phyloP scores from a whole-genome alignment of 2,113 vertebrate genomes.

The Triplophysa rosa region DNA sequence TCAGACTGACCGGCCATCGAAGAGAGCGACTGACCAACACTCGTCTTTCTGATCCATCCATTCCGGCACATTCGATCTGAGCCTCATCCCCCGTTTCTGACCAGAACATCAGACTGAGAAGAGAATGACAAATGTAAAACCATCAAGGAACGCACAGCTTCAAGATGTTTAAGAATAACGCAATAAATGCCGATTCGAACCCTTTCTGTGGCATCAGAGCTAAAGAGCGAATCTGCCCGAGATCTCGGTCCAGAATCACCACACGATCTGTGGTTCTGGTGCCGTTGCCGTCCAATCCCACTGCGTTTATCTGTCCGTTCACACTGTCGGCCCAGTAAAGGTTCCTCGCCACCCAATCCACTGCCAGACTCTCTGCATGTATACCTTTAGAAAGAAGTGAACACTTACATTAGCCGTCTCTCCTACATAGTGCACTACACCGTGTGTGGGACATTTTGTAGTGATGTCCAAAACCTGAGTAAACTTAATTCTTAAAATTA shows the following conservation, averaged over 20 bases:
- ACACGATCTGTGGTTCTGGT: conserved; percentile 67
- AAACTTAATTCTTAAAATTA: no score
- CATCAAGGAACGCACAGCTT: not conserved
- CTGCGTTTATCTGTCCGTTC: conserved; percentile 79
- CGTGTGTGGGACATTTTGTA: no score
- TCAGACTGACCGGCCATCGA: conserved; percentile 84
- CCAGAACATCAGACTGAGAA: conserved; percentile 88
- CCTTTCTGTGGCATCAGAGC: conserved; percentile 82
- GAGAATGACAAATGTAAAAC: not conserved
- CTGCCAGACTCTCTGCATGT: conserved; percentile 80
- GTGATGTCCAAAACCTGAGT: no score
- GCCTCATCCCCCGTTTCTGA: conserved; percentile 80
- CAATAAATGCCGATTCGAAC: conserved; percentile 63
- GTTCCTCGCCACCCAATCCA: conserved; percentile 90
- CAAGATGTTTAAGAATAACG: not conserved
- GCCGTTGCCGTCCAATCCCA: conserved; percentile 65
- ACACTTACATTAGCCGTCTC: not conserved
- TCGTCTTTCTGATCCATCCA: conserved; percentile 82
- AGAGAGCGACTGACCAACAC: conserved; percentile 76
- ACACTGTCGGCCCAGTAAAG: conserved; percentile 87
- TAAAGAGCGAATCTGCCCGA: conserved; percentile 81
- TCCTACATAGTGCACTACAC: not conserved
- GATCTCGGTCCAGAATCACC: conserved; percentile 77
- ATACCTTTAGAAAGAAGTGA: conserved; percentile 70
- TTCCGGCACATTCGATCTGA: conserved; percentile 82